These are phyloP conservation scores for Drosophila santomea DNA, from an alignment of 1,140 invertebrate species.

Conservation along the genomic window DNA sequence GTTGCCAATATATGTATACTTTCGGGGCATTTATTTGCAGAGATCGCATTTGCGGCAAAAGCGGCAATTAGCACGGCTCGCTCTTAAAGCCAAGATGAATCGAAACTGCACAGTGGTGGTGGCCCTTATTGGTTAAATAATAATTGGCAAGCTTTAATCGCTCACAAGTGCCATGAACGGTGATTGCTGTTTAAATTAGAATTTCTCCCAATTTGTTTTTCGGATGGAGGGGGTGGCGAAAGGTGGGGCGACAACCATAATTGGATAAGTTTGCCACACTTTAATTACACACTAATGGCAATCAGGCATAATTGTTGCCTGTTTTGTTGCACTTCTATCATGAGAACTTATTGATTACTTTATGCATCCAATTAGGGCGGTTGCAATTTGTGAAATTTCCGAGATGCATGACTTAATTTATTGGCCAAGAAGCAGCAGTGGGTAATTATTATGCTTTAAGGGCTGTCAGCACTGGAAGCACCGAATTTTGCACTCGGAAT, in stretches of 20 bases:
- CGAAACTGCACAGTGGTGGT: neutral
- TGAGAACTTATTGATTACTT: conserved; percentile 15
- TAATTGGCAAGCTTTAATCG: conserved; percentile 14
- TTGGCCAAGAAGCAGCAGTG: neutral
- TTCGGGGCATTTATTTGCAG: conserved; percentile 39
- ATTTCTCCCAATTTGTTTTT: neutral
- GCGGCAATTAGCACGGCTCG: conserved; percentile 42
- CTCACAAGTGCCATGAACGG: conserved; percentile 4
- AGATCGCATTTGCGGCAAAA: conserved; percentile 44
- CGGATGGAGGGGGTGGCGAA: neutral
- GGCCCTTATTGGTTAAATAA: conserved; percentile 23
- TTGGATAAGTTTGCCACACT: conserved; percentile 17
- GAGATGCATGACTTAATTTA: neutral
- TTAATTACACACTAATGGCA: conserved; percentile 24
- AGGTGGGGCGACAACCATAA: neutral
- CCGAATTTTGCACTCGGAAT: neutral
- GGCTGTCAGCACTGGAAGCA: neutral
- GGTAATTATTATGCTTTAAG: conserved; percentile 24
- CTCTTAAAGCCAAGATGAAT: conserved; percentile 37
- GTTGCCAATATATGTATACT: conserved; percentile 23
- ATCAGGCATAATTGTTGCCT: conserved; percentile 2
- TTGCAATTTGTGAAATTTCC: neutral
- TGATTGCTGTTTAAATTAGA: conserved; percentile 30
- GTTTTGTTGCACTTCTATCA: conserved; percentile 12
- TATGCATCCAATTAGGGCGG: conserved; percentile 8